These are phyloP conservation scores for Poecilia gillii DNA, from an alignment of 2,797 vertebrate genomes.

Conservation along the genomic window DNA sequence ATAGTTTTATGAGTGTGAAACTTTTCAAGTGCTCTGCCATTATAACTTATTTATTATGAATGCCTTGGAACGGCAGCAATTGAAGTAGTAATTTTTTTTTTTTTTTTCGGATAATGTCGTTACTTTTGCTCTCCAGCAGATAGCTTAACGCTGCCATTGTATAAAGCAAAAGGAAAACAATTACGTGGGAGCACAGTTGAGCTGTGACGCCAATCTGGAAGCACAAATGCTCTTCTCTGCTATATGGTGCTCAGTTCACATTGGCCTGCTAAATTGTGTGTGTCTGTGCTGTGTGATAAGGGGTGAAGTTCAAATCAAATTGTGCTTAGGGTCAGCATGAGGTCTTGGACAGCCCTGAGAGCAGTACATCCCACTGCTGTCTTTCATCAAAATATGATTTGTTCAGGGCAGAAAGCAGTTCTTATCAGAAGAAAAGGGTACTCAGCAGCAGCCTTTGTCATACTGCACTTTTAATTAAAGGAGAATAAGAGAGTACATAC, in stretches of 20 bases:
- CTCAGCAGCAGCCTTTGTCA: conserved; percentile 60
- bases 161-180: neutral
- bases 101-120: neutral
- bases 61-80: neutral
- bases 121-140: neutral
- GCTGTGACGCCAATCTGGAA: neutral
- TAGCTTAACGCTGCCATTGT: neutral
- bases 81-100: neutral
- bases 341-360: conserved; percentile 24
- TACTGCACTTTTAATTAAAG: conserved; percentile 73
- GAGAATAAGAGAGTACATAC: conserved; percentile 46
- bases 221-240: neutral
- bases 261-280: conserved; percentile 11
- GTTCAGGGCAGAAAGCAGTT: conserved; percentile 30
- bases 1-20: neutral
- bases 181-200: neutral
- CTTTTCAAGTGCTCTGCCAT: neutral
- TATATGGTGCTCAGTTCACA: neutral
- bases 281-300: conserved; percentile 16
- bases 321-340: conserved; percentile 34
- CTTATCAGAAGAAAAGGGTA: conserved; percentile 57
- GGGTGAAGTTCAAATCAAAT: conserved; percentile 38
- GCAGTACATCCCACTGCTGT: conserved; percentile 34
- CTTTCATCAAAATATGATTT: conserved; percentile 38
- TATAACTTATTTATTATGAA: conserved; percentile 1